These are phyloP conservation scores for Drosophila mauritiana DNA, from an alignment of 1,140 invertebrate genomes.

Conservation along the genomic window DNA sequence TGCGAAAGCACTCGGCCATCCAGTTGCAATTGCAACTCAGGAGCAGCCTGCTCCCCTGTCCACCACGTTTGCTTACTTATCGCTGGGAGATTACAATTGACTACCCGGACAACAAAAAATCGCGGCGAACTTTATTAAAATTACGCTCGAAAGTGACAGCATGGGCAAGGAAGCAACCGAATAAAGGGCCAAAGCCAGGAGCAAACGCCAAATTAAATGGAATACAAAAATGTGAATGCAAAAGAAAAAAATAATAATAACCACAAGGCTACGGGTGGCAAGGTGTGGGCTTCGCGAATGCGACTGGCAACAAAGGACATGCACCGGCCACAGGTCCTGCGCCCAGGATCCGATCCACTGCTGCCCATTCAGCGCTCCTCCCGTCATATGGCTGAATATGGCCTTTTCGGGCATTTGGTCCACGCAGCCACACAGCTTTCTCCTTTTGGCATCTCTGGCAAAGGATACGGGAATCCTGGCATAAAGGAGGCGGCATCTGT, in stretches of 20 bases:
- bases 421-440: no score
- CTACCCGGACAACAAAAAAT: slow-evolving; percentile 57
- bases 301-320: slow-evolving; percentile 63
- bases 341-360: background rate
- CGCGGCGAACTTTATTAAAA: slow-evolving; percentile 76
- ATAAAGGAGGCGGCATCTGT: slow-evolving; percentile 29
- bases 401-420: no score
- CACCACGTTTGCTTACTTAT: slow-evolving; percentile 70
- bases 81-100: slow-evolving; percentile 72
- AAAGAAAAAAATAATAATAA: slow-evolving; percentile 7
- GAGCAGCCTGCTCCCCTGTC: slow-evolving; percentile 22
- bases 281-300: slow-evolving; percentile 13
- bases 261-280: slow-evolving; percentile 7
- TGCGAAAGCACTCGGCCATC: slow-evolving; percentile 14
- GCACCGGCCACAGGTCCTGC: slow-evolving; percentile 28
- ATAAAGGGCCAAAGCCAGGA: slow-evolving; percentile 42
- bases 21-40: slow-evolving; percentile 44
- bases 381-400: no score
- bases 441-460: no score
- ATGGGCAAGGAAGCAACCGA: slow-evolving; percentile 4
- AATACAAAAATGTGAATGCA: slow-evolving; percentile 36
- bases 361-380: no score
- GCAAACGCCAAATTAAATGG: slow-evolving; percentile 74
- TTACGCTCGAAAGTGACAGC: slow-evolving; percentile 42
- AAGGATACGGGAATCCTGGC: background rate